phyloP scores from a whole-genome alignment of 1,140 invertebrate genomes.

The Pygmarrhopalites habei region DNA sequence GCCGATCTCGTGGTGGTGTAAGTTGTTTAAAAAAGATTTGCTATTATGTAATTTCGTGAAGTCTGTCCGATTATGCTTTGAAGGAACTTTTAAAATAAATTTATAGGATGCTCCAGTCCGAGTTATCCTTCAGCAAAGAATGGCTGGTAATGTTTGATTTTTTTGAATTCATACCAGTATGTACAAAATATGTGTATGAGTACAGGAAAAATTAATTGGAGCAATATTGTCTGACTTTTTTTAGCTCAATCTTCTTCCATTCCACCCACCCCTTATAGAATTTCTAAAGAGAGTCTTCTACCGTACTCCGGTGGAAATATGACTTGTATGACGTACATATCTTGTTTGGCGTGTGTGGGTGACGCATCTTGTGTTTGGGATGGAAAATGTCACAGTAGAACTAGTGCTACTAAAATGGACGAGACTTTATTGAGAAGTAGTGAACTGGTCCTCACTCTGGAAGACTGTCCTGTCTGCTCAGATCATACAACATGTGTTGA shows the following conservation, averaged over 20 bases:
- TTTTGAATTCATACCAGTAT: too few relatives aligned
- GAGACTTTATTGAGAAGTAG: conserved; percentile 13
- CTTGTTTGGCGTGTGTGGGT: conserved; percentile 77
- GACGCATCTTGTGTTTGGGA: conserved; percentile 83
- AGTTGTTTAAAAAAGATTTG: too few relatives aligned
- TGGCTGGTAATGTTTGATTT: conserved; percentile 6
- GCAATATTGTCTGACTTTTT: too few relatives aligned
- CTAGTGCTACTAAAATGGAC: conserved; percentile 31
- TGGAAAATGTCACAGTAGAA: conserved; percentile 15
- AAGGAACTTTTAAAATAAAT: too few relatives aligned
- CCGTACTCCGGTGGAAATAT: conserved; percentile 44
- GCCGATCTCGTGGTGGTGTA: not conserved
- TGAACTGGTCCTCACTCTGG: conserved; percentile 53
- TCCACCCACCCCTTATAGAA: not conserved
- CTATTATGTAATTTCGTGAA: too few relatives aligned
- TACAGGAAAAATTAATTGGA: too few relatives aligned
- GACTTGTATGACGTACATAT: conserved; percentile 67
- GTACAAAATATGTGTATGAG: too few relatives aligned
- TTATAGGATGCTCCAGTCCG: conserved; percentile 13
- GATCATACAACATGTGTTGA: conserved; percentile 62
- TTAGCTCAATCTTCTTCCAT: too few relatives aligned
- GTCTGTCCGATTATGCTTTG: too few relatives aligned
- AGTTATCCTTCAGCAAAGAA: conserved; percentile 23
- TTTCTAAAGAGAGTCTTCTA: conserved; percentile 26
- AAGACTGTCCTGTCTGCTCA: conserved; percentile 74